These are phyloP conservation scores for Pangasius djambal DNA, from an alignment of 2,797 vertebrate species.

Conservation along the genomic window DNA sequence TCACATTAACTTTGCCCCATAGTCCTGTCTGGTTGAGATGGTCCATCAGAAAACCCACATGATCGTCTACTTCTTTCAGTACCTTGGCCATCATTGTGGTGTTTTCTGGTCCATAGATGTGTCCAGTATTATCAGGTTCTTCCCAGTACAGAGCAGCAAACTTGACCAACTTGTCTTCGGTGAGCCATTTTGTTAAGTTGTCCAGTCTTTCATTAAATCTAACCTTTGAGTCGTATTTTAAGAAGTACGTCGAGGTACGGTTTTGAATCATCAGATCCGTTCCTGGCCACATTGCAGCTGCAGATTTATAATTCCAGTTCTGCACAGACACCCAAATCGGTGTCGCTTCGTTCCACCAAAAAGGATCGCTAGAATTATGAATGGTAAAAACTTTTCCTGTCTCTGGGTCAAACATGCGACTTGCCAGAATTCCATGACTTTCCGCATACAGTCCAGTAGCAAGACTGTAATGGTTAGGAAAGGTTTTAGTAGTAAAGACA, in stretches of 20 bases:
- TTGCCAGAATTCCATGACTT: slow-evolving; percentile 91
- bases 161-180: slow-evolving; percentile 72
- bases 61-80: slow-evolving; percentile 83
- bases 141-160: slow-evolving; percentile 93
- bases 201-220: slow-evolving; percentile 78
- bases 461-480: slow-evolving; percentile 96
- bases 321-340: slow-evolving; percentile 92
- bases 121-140: slow-evolving; percentile 88
- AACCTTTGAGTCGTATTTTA: slow-evolving; percentile 76
- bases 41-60: slow-evolving; percentile 79
- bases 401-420: slow-evolving; percentile 84
- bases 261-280: slow-evolving; percentile 80
- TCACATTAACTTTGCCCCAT: slow-evolving; percentile 87
- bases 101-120: slow-evolving; percentile 86
- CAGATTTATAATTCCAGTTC: slow-evolving; percentile 81
- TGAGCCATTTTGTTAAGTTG: slow-evolving; percentile 81
- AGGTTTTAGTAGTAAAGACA: slow-evolving; percentile 93
- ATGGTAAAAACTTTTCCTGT: slow-evolving; percentile 76
- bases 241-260: slow-evolving; percentile 75
- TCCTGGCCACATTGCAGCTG: slow-evolving; percentile 94
- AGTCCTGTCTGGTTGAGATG: slow-evolving; percentile 78
- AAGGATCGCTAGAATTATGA: slow-evolving; percentile 73
- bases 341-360: slow-evolving; percentile 89
- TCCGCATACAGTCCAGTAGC: slow-evolving; percentile 94
- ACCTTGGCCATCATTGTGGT: slow-evolving; percentile 75